Evolutionary conservation across 2,888 invertebrate species (phyloP).

Genomic region (Agriotes lineatus): DNA sequence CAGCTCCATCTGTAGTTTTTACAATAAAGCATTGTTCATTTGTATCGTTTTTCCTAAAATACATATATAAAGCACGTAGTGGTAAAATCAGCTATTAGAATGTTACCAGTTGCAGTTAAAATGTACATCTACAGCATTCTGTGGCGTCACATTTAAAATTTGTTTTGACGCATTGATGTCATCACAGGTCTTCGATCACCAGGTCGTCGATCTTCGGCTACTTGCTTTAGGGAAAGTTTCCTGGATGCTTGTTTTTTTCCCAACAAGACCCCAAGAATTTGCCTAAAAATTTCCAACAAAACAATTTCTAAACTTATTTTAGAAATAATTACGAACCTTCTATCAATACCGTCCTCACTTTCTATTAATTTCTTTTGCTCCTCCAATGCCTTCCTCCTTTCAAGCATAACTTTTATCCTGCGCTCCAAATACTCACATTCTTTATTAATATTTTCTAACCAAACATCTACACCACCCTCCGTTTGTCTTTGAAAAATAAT

Average conservation of each 20-base stretch:
- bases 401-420: constrained; percentile 51
- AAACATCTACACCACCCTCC: constrained; percentile 26
- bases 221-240: constrained; percentile 16
- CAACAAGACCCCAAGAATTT: constrained; percentile 53
- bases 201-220: constrained; percentile 50
- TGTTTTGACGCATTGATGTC: too few species aligned
- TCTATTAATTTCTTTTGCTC: constrained; percentile 48
- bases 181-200: too few species aligned
- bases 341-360: constrained; percentile 44
- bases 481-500: background rate
- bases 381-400: constrained; percentile 52
- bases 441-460: constrained; percentile 37
- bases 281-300: constrained; percentile 54
- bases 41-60: too few species aligned
- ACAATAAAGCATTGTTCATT: constrained; percentile 55
- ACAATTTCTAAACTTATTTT: too few species aligned
- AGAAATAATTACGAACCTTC: constrained; percentile 39
- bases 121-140: constrained; percentile 61
- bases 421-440: constrained; percentile 50
- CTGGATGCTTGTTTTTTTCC: constrained; percentile 47
- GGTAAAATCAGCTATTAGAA: background rate
- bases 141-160: constrained; percentile 54
- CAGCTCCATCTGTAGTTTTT: constrained; percentile 66
- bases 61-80: too few species aligned
- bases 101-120: constrained; percentile 50